Conservation (phyloP, 2,888 invertebrate species). For the Agrotis exclamationis region DNA sequence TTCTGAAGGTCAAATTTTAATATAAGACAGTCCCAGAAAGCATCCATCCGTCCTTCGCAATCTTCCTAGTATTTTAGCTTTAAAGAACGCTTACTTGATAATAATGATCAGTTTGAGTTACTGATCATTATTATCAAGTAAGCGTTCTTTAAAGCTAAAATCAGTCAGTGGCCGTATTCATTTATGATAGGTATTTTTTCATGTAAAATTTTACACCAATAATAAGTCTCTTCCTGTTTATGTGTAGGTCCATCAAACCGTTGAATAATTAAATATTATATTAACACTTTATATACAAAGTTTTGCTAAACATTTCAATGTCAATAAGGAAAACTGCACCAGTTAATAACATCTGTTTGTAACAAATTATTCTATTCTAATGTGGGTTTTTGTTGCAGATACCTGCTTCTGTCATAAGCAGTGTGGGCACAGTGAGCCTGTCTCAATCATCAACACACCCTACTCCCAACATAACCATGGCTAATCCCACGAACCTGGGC, state of each 20-base stretch:
- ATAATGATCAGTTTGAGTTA: too few relatives aligned
- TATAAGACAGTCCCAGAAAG: too few relatives aligned
- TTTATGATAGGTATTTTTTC: neutral
- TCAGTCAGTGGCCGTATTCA: too few relatives aligned
- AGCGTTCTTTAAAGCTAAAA: too few relatives aligned
- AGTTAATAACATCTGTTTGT: conserved; percentile 1
- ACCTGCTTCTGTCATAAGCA: conserved; percentile 91
- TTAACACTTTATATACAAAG: conserved; percentile 10
- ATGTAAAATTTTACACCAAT: neutral
- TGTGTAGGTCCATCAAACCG: conserved; percentile 13
- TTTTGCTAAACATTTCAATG: conserved; percentile 29
- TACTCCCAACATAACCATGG: conserved; percentile 85
- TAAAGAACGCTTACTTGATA: too few relatives aligned
- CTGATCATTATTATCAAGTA: too few relatives aligned
- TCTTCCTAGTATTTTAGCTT: too few relatives aligned
- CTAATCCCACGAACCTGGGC: conserved; percentile 87
- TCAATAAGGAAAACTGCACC: conserved; percentile 47
- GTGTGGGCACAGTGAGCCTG: conserved; percentile 90
- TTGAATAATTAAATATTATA: conserved; percentile 7
- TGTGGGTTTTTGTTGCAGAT: conserved; percentile 80
- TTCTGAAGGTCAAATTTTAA: too few relatives aligned
- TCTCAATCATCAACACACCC: conserved; percentile 85
- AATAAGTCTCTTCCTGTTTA: conserved; percentile 36
- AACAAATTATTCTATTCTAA: neutral
- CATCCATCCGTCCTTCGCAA: too few relatives aligned